phyloP scores from a whole-genome alignment of 1,140 invertebrate genomes.

The Brachionus paranguensis region DNA sequence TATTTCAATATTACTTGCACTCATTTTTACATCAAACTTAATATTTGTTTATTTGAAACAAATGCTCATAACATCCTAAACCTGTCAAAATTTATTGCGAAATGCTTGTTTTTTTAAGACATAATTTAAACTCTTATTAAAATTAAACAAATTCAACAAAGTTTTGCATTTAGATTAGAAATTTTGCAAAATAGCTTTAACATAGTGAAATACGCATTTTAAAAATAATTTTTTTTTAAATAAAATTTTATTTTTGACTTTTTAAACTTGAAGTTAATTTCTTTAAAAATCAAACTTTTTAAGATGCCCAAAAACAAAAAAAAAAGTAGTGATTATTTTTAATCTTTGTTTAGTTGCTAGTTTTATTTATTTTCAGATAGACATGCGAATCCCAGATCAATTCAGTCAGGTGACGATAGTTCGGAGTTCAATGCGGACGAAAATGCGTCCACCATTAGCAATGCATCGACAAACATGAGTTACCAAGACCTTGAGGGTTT shows the following conservation, averaged over 20 bases:
- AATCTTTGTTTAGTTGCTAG: background rate
- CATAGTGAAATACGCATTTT: background rate
- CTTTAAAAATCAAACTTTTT: background rate
- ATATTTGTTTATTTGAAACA: no score
- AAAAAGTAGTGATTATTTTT: background rate
- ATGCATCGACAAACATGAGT: constrained; percentile 8
- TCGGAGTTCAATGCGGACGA: background rate
- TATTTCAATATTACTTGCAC: no score
- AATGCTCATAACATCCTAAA: no score
- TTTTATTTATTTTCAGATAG: background rate
- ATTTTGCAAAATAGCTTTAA: background rate
- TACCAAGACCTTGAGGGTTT: background rate
- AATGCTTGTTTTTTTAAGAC: background rate
- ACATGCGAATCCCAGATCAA: background rate
- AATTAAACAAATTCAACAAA: background rate
- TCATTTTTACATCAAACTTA: no score
- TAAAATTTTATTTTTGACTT: background rate
- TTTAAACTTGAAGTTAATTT: background rate
- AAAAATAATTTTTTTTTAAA: background rate
- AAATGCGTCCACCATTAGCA: constrained; percentile 30
- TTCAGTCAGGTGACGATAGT: background rate
- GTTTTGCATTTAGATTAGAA: background rate
- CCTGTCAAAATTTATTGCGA: no score
- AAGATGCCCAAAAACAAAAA: constrained; percentile 9
- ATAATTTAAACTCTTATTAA: background rate